Evolutionary conservation across 1,140 invertebrate species (phyloP).

Genomic region (Drosophila ananassae): DNA sequence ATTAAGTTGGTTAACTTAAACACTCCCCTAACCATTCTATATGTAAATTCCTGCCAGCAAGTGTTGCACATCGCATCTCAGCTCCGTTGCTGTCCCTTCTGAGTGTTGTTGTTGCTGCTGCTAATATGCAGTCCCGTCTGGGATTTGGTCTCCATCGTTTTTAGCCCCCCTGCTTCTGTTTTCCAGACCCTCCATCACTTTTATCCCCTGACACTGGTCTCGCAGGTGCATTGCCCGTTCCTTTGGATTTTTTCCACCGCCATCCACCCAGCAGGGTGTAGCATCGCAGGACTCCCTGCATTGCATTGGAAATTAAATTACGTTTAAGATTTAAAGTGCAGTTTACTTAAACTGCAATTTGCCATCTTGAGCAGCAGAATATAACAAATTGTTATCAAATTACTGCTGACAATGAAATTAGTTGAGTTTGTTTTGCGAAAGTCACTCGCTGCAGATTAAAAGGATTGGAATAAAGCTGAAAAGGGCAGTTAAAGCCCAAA

Average conservation of each 20-base stretch:
- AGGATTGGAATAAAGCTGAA: not conserved
- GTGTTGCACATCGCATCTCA: slow-evolving; percentile 39
- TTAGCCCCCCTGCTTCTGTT: slow-evolving; percentile 2
- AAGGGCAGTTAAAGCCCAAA: no score
- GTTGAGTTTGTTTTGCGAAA: slow-evolving; percentile 2
- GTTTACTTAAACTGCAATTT: slow-evolving; percentile 31
- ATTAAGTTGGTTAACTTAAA: not conserved
- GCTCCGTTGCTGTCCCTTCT: slow-evolving; percentile 5
- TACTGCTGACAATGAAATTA: slow-evolving; percentile 11
- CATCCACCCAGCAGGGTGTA: not conserved
- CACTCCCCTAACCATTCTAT: not conserved
- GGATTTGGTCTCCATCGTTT: slow-evolving; percentile 21
- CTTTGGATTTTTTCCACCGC: slow-evolving; percentile 2
- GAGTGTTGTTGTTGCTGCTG: slow-evolving; percentile 23
- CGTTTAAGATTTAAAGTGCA: slow-evolving; percentile 68
- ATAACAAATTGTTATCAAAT: slow-evolving; percentile 63
- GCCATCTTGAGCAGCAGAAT: slow-evolving; percentile 30
- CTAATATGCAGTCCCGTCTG: slow-evolving; percentile 45
- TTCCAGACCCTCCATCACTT: not conserved
- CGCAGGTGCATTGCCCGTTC: slow-evolving; percentile 54
- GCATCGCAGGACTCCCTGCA: slow-evolving; percentile 23
- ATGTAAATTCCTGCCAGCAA: slow-evolving; percentile 35
- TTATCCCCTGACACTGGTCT: slow-evolving; percentile 10
- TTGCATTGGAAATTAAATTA: slow-evolving; percentile 70
- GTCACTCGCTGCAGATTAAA: not conserved